phyloP scores from a whole-genome alignment of 1,140 invertebrate genomes.

The Drosophila prosaltans region DNA sequence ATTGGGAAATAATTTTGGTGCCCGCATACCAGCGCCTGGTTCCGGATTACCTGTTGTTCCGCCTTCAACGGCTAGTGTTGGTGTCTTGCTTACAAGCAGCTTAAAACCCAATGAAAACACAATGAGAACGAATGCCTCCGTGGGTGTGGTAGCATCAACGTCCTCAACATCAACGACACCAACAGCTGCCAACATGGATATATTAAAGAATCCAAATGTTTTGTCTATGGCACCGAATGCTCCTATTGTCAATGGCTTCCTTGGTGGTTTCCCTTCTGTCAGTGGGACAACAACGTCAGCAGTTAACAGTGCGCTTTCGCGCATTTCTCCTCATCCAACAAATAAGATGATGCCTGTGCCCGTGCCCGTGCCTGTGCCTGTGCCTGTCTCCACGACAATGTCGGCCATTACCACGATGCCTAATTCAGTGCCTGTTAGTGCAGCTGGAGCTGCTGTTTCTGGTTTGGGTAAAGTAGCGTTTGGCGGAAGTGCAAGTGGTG shows the following conservation, averaged over 20 bases:
- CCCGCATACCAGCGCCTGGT: slow-evolving; percentile 20
- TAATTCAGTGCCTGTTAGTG: slow-evolving; percentile 35
- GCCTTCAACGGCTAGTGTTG: slow-evolving; percentile 32
- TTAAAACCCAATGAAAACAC: slow-evolving; percentile 44
- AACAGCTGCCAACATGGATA: slow-evolving; percentile 38
- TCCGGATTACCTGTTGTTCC: slow-evolving; percentile 12
- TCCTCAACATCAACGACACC: slow-evolving; percentile 55
- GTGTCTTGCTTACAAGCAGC: slow-evolving; percentile 27
- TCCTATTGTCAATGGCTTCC: slow-evolving; percentile 58
- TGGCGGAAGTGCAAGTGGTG: slow-evolving; percentile 42
- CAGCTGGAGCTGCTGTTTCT: slow-evolving; percentile 7
- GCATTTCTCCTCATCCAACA: slow-evolving; percentile 44
- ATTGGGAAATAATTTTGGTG: slow-evolving; percentile 30
- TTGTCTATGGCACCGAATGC: slow-evolving; percentile 16
- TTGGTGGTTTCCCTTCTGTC: slow-evolving; percentile 45
- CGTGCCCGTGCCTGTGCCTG: neutral
- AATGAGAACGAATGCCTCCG: slow-evolving; percentile 6
- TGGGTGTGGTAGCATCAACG: slow-evolving; percentile 10
- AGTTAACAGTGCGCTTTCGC: slow-evolving; percentile 35
- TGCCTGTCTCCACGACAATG: slow-evolving; percentile 23
- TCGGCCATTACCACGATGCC: slow-evolving; percentile 34
- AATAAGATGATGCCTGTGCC: slow-evolving; percentile 38
- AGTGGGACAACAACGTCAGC: slow-evolving; percentile 25
- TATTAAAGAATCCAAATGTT: slow-evolving; percentile 42
- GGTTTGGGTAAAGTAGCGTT: slow-evolving; percentile 40